Evolutionary conservation across 2,113 vertebrate genomes (phyloP).

Genomic region (Epinephelus lanceolatus): DNA sequence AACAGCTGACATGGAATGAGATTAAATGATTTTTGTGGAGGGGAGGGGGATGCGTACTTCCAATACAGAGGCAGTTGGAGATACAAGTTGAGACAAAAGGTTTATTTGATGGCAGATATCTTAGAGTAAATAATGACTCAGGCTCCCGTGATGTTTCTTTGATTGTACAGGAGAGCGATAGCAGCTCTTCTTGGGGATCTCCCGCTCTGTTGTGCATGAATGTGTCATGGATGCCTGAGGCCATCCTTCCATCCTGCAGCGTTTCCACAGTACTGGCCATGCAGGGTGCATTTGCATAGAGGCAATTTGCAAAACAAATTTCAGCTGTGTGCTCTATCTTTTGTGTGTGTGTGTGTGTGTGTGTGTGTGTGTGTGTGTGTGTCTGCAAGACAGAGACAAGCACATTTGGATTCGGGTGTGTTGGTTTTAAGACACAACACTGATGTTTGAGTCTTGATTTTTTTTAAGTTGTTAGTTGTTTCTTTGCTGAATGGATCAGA

Average conservation of each 20-base stretch:
- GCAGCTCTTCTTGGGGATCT: slow-evolving; percentile 25
- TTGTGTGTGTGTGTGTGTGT: neutral
- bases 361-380: neutral
- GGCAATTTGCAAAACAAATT: slow-evolving; percentile 92
- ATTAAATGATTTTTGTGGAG: slow-evolving; percentile 12
- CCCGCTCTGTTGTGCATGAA: slow-evolving; percentile 22
- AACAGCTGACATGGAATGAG: slow-evolving; percentile 7
- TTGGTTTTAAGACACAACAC: slow-evolving; percentile 9
- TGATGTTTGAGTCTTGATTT: slow-evolving; percentile 42
- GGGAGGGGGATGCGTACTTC: neutral
- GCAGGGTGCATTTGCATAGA: slow-evolving; percentile 86
- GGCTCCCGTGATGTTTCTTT: slow-evolving; percentile 1
- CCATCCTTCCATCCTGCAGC: slow-evolving; percentile 26
- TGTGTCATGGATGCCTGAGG: slow-evolving; percentile 47
- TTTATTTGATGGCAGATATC: neutral
- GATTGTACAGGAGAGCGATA: slow-evolving; percentile 1
- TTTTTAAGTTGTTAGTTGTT: neutral
- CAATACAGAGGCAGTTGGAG: slow-evolving; percentile 22
- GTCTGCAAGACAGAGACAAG: slow-evolving; percentile 10
- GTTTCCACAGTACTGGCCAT: slow-evolving; percentile 47
- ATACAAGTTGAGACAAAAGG: neutral
- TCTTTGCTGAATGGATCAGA: slow-evolving; percentile 24
- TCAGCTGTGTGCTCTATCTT: slow-evolving; percentile 41
- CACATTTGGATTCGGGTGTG: neutral
- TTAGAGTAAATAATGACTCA: slow-evolving; percentile 19